A percentile compares a stretch with the other conserved stretches of the same genome.
Conservation (phyloP, 2,797 vertebrate species). For the Psittacula derbiana region DNA sequence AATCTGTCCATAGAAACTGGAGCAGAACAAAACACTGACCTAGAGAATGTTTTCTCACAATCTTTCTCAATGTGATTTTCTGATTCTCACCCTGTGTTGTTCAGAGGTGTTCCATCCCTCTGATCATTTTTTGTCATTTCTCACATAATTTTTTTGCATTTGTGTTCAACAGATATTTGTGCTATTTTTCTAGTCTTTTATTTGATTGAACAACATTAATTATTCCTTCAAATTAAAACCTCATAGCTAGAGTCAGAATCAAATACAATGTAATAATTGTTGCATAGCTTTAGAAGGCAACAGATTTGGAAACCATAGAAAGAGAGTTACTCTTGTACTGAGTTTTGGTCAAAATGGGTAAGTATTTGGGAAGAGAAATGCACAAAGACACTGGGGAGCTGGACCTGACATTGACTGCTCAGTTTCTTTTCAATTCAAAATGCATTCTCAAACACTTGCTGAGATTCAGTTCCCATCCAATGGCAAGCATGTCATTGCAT, state of each 20-base stretch:
- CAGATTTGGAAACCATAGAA: not conserved
- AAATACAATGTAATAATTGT: not conserved
- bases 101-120: not conserved
- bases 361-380: not conserved
- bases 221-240: not conserved
- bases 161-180: not conserved
- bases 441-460: not conserved
- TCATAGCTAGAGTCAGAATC: not conserved
- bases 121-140: not conserved
- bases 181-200: not conserved
- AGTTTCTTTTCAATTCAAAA: not conserved
- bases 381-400: not conserved
- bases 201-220: not conserved
- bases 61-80: not conserved
- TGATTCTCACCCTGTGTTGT: not conserved
- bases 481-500: not conserved
- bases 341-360: not conserved
- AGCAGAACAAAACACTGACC: slow-evolving; percentile 5
- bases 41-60: not conserved
- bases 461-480: not conserved
- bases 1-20: not conserved
- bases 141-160: not conserved
- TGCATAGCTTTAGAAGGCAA: not conserved
- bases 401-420: not conserved
- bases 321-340: not conserved